Percentiles rank a stretch among this genome's conserved stretches.
These are phyloP conservation scores for Sebastes trivittatus DNA, from an alignment of 2,797 vertebrate genomes.

Conservation along the genomic window DNA sequence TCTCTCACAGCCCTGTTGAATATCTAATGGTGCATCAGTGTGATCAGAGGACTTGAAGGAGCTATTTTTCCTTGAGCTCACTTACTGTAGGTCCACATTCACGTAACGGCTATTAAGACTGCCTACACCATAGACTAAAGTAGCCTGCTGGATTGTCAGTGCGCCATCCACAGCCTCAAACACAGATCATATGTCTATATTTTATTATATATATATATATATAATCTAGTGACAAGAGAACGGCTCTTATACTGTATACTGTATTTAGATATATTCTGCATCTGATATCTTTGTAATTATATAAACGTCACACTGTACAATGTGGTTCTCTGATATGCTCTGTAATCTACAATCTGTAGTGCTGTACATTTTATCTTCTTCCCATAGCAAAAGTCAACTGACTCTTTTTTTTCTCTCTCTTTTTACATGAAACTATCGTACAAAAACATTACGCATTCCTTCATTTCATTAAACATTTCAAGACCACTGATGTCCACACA, in stretches of 20 bases:
- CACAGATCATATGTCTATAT: conserved; percentile 50
- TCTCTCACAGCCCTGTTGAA: conserved; percentile 46
- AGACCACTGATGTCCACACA: conserved; percentile 53
- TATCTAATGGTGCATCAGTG: conserved; percentile 39
- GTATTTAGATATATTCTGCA: conserved; percentile 67
- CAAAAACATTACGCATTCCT: conserved; percentile 42
- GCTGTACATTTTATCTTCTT: conserved; percentile 62
- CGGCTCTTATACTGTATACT: conserved; percentile 54
- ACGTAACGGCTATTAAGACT: conserved; percentile 44
- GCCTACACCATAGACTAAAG: conserved; percentile 54
- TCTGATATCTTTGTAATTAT: conserved; percentile 64
- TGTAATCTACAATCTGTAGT: conserved; percentile 72
- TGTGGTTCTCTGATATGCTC: conserved; percentile 73
- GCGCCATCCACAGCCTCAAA: conserved; percentile 64
- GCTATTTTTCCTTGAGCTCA: conserved; percentile 47
- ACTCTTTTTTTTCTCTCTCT: background rate
- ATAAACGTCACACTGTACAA: conserved; percentile 73
- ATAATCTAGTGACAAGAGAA: conserved; percentile 64
- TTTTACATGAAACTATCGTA: conserved; percentile 44
- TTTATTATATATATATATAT: conserved; percentile 51
- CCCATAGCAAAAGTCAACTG: conserved; percentile 47
- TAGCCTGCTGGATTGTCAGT: conserved; percentile 78
- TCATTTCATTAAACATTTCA: conserved; percentile 28
- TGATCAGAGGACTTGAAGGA: conserved; percentile 44
- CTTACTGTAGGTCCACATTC: conserved; percentile 64